phyloP scores from a whole-genome alignment of 2,113 vertebrate species.

The Megatriorchis doriae region DNA sequence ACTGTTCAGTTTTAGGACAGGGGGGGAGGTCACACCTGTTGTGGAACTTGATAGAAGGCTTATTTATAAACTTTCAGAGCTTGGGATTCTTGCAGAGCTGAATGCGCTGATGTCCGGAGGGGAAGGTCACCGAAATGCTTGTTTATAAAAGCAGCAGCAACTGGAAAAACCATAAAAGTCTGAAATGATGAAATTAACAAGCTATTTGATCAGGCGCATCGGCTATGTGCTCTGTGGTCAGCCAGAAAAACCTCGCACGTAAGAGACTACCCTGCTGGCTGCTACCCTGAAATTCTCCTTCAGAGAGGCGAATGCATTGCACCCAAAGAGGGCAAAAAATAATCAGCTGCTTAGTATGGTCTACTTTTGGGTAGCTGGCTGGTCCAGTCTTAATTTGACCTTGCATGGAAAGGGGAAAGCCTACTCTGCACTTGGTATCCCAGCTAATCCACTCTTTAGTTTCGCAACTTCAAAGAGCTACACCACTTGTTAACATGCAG shows the following conservation, averaged over 20 bases:
- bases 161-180: constrained; percentile 92
- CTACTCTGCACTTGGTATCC: constrained; percentile 36
- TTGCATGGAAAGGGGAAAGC: constrained; percentile 65
- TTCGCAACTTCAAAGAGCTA: constrained; percentile 61
- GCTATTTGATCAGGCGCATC: constrained; percentile 75
- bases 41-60: constrained; percentile 99
- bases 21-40: constrained; percentile 99
- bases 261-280: constrained; percentile 62
- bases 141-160: constrained; percentile 93
- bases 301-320: neutral
- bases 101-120: constrained; percentile 90
- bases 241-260: constrained; percentile 56
- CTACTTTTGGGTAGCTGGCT: constrained; percentile 52
- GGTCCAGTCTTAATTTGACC: constrained; percentile 66
- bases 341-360: constrained; percentile 46
- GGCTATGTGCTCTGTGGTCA: constrained; percentile 56
- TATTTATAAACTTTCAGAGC: constrained; percentile 99
- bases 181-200: constrained; percentile 92
- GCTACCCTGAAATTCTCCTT: constrained; percentile 56
- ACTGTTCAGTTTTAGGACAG: constrained; percentile 99
- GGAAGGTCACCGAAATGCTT: constrained; percentile 91
- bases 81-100: constrained; percentile 95
- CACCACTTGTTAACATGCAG: constrained; percentile 34
- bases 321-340: constrained; percentile 49
- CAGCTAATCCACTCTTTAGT: constrained; percentile 58